A percentile compares a stretch with the other conserved stretches of the same genome.
phyloP scores from a whole-genome alignment of 1,140 invertebrate species.

The Aphidius ervi region DNA sequence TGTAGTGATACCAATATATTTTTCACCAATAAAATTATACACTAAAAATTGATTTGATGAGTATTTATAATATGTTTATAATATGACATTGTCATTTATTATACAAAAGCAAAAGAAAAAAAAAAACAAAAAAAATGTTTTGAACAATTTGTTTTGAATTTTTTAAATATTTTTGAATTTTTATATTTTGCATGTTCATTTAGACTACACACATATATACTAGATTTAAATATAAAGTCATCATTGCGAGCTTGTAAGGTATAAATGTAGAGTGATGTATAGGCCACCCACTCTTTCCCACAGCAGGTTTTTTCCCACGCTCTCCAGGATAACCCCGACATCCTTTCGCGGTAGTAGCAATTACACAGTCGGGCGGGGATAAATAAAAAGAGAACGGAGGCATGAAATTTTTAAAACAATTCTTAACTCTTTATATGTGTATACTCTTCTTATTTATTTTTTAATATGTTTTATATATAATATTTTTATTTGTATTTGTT shows the following conservation, averaged over 20 bases:
- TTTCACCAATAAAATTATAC: too few species aligned
- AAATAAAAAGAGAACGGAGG: conserved; percentile 25
- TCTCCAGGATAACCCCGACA: conserved; percentile 69
- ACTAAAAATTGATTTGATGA: too few species aligned
- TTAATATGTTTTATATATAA: neutral
- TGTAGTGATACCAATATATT: too few species aligned
- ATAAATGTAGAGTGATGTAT: conserved; percentile 46
- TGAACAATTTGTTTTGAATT: too few species aligned
- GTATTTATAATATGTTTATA: too few species aligned
- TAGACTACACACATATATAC: too few species aligned
- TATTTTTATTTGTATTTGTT: conserved; percentile 18
- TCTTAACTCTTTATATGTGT: conserved; percentile 9
- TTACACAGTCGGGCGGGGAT: conserved; percentile 40
- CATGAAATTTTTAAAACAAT: conserved; percentile 4
- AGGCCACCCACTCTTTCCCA: conserved; percentile 74
- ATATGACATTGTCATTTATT: too few species aligned
- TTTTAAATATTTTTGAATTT: too few species aligned
- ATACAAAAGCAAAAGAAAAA: too few species aligned
- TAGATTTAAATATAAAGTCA: too few species aligned
- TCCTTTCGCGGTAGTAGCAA: conserved; percentile 56
- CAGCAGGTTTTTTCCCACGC: conserved; percentile 73
- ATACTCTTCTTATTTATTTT: neutral
- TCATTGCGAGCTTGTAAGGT: neutral
- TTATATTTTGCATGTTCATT: too few species aligned
- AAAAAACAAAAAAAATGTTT: too few species aligned